phyloP scores from a whole-genome alignment of 1,140 invertebrate genomes.

The Doryteuthis pealeii region DNA sequence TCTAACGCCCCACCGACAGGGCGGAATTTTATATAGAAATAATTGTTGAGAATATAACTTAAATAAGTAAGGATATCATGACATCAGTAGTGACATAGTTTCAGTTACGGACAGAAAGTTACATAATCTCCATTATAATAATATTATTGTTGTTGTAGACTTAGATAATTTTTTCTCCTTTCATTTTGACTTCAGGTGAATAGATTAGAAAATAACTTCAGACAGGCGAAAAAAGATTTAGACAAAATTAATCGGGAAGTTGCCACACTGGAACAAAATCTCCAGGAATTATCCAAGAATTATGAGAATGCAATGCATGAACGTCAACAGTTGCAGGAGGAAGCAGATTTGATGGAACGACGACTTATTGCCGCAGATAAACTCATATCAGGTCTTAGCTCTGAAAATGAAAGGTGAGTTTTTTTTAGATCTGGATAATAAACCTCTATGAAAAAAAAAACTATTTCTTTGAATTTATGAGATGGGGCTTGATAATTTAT shows the following conservation, averaged over 20 bases:
- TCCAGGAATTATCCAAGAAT: conserved; percentile 71
- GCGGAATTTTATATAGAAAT: too few relatives aligned
- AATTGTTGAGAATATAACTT: too few relatives aligned
- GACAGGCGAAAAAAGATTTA: conserved; percentile 69
- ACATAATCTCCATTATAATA: too few relatives aligned
- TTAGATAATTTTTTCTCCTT: too few relatives aligned
- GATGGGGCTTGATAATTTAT: too few relatives aligned
- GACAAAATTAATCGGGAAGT: conserved; percentile 78
- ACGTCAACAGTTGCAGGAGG: conserved; percentile 76
- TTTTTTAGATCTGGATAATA: too few relatives aligned
- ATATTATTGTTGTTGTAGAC: too few relatives aligned
- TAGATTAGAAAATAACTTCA: conserved; percentile 66
- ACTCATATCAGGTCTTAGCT: conserved; percentile 78
- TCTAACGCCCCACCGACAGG: too few relatives aligned
- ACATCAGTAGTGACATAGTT: too few relatives aligned
- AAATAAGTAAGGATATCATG: too few relatives aligned
- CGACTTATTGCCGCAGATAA: conserved; percentile 80
- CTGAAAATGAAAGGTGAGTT: conserved; percentile 71
- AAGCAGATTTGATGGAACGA: conserved; percentile 80
- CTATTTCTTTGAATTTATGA: too few relatives aligned
- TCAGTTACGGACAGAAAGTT: too few relatives aligned
- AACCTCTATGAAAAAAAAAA: neutral
- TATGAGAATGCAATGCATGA: conserved; percentile 77
- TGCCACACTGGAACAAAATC: conserved; percentile 69
- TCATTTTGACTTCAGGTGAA: conserved; percentile 65